These are phyloP conservation scores for Rhysida immarginata DNA, from an alignment of 1,140 invertebrate genomes.

Conservation along the genomic window DNA sequence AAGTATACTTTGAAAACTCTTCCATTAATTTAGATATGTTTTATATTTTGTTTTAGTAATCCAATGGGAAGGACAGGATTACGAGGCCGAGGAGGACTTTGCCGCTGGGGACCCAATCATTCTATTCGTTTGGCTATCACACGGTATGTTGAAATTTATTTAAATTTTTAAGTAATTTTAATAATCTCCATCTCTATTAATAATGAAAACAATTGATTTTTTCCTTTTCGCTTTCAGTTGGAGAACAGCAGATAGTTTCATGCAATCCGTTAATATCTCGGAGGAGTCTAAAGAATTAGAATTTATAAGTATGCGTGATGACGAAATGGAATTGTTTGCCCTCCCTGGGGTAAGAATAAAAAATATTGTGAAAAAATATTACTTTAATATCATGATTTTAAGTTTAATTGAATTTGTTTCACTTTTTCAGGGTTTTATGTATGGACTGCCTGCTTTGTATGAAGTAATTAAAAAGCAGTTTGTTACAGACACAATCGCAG, in stretches of 20 bases:
- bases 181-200: neutral
- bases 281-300: slow-evolving; percentile 15
- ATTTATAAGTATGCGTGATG: slow-evolving; percentile 16
- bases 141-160: slow-evolving; percentile 18
- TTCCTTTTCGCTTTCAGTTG: slow-evolving; percentile 2
- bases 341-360: slow-evolving; percentile 17
- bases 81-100: slow-evolving; percentile 29
- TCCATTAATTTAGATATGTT: too few species aligned
- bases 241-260: slow-evolving; percentile 3
- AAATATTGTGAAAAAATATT: too few species aligned
- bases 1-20: too few species aligned
- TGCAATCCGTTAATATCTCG: slow-evolving; percentile 7
- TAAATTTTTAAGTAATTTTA: neutral
- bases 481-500: neutral
- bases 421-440: slow-evolving; percentile 11
- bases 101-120: slow-evolving; percentile 36
- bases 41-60: slow-evolving; percentile 23
- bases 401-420: neutral
- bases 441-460: slow-evolving; percentile 7
- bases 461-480: slow-evolving; percentile 7
- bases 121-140: slow-evolving; percentile 30
- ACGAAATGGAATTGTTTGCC: slow-evolving; percentile 12
- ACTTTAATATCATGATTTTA: neutral
- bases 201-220: neutral
- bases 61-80: slow-evolving; percentile 34